Evolutionary conservation across 2,797 vertebrate species (phyloP), one percentile per base, ranked within the genome.

Genomic region (Ceryle rudis): DNA sequence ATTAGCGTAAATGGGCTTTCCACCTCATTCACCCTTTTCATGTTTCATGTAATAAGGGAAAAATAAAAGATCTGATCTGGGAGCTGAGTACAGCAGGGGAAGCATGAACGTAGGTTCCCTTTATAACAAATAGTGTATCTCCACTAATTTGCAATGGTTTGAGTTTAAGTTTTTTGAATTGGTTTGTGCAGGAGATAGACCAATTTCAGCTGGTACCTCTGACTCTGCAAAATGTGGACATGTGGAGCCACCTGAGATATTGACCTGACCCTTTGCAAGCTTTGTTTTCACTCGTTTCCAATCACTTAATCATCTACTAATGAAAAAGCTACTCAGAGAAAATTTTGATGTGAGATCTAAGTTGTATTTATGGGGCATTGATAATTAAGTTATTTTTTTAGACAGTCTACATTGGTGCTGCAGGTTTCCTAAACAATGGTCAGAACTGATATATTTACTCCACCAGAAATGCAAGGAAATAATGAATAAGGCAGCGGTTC

Each of bases 331-430:
- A 58, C 54, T 89, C 52, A 66, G 66, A 86, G 23, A 62, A 94
- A 93, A 95, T 55, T 64, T 90, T 90, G 89, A 69, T 58, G 46
- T 11, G 10, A 84, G 54, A 89, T 75, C 74, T 79, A 64, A 66
- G 12, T 19, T 61, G 55, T 33, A 95, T 51, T 88, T 90, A 75
- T 28, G 33, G 47, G 39, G 26, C 70, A 81, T 81, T 80, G 90
- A 62, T 90, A 90, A 93, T 26, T 35, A 78, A 61, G 62, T 79
- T 86, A 64, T 73, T 83, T 52, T 86, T 97, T 87, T 78, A 82
- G 62, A 72, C 35, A 73, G 47, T 35, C 73, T 92, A 33, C 9
- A 70, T 20, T 23, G 1, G 0, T 71, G 67, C 47, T 82, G 22
- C 52, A 44, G 62, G 39, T 78, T 83, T 80, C 70, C 65, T 90